Percentiles rank a stretch among this genome's conserved stretches.
Evolutionary conservation across 2,888 invertebrate species (phyloP).

Genomic region (Epiblema foenella): DNA sequence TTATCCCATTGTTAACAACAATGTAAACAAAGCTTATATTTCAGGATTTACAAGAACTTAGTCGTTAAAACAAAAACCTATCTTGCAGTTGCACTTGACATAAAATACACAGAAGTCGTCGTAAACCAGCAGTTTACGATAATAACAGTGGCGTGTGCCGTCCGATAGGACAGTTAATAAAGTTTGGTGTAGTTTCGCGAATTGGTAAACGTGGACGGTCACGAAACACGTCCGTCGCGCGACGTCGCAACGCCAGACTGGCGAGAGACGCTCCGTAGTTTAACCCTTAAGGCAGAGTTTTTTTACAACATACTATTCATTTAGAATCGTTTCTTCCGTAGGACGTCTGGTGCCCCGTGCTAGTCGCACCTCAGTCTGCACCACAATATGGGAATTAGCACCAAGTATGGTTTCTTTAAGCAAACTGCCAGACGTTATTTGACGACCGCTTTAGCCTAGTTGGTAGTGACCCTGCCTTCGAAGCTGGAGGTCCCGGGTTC

Average conservation of each 20-base stretch:
- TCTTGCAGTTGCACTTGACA: neutral
- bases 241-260: constrained; percentile 33
- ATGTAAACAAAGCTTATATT: neutral
- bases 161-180: neutral
- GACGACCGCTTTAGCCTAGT: no score
- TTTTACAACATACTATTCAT: no score
- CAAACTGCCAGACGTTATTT: no score
- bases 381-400: no score
- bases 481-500: no score
- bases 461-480: no score
- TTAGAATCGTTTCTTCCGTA: no score
- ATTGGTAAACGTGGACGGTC: neutral
- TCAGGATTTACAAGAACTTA: neutral
- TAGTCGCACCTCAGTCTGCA: no score
- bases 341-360: no score
- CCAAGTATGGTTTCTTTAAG: no score
- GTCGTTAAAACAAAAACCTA: neutral
- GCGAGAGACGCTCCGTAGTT: constrained; percentile 9
- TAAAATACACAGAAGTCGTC: constrained; percentile 19
- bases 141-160: neutral
- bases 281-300: neutral
- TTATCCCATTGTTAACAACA: constrained; percentile 9
- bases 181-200: constrained; percentile 1
- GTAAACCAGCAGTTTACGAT: neutral
- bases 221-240: constrained; percentile 28